Base-by-base conservation (phyloP, 2,797 vertebrate genomes). In the Cyclura pinguis region DNA sequence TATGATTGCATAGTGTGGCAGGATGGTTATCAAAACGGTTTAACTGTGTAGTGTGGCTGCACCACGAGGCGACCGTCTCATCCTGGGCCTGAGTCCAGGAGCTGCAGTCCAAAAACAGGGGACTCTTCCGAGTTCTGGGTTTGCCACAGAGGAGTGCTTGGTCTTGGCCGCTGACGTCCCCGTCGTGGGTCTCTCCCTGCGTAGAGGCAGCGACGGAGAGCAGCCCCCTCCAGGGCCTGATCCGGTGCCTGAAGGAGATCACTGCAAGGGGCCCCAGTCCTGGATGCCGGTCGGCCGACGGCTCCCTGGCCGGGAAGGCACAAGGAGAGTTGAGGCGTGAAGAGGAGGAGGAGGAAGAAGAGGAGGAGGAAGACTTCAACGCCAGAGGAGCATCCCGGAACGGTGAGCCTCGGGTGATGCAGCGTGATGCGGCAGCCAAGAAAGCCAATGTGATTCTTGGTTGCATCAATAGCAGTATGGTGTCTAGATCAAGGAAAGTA, bases 191-290 rank as follows among this genome's bases (percentile, higher is more conserved):
- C 57, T 84, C 14, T 59, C 73, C 24, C 29, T 42, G 7, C 1
- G 0, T 80, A 89, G 91, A 42, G 3, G 38, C 1, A 1, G 0
- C 0, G n/a, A 18, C 2, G 0, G 52, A 52, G 52, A 35, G 35
- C 42, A 80, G 32, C 3, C 85, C 88, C 4, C 88, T 47, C 7
- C 88, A 84, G 32, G 64, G 80, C 52, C 86, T 88, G 35, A 62
- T 84, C 50, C 29, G 22, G 8, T 84, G 88, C 64, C 80, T 84
- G 47, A 62, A 89, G 69, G 91, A 89, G 62, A 67, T 87, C 22
- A 22, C 80, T 2, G 1, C 74, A 0, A 22, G 35, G 24, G 42
- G 64, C 8, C 42, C 73, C 3, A 32, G 52, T 14, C 85, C 91
- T 0, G 14, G 20, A 38, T 13, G 13, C 13, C 18, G 0, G 1